These are phyloP conservation scores for Drosophila lowei DNA, from an alignment of 1,140 invertebrate species.

Conservation along the genomic window DNA sequence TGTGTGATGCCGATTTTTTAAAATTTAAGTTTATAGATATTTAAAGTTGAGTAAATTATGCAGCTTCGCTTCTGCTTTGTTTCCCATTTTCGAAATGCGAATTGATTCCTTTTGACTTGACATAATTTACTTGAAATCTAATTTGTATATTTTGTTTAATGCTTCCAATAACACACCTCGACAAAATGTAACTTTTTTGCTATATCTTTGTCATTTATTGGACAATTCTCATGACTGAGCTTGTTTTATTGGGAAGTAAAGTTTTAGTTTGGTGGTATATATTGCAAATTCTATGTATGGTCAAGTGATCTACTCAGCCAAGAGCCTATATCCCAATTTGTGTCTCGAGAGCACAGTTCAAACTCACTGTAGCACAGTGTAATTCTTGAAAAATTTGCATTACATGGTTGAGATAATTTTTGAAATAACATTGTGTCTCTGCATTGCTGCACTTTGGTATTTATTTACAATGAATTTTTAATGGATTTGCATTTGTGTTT, in stretches of 20 bases:
- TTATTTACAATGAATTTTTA: constrained; percentile 70
- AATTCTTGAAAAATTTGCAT: constrained; percentile 51
- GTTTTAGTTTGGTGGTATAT: no score
- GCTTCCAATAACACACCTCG: constrained; percentile 34
- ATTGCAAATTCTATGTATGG: no score
- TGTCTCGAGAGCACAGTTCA: constrained; percentile 9
- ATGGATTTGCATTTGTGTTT: constrained; percentile 47
- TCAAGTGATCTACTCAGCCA: no score
- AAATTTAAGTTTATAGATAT: no score
- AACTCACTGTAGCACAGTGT: not conserved
- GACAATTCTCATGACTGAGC: no score
- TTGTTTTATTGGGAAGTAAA: no score
- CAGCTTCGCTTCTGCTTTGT: not conserved
- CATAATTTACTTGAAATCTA: constrained; percentile 50
- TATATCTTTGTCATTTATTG: no score
- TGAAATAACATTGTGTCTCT: constrained; percentile 39
- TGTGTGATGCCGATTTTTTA: not conserved
- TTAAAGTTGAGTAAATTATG: no score
- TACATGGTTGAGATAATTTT: constrained; percentile 57
- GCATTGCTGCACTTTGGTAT: constrained; percentile 21
- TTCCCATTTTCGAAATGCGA: constrained; percentile 14
- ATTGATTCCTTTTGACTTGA: constrained; percentile 22
- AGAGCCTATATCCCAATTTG: no score
- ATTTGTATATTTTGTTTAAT: constrained; percentile 65
- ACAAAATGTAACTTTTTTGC: constrained; percentile 33